Evolutionary conservation across 2,797 vertebrate genomes (phyloP).

Genomic region (Ciconia nigra): DNA sequence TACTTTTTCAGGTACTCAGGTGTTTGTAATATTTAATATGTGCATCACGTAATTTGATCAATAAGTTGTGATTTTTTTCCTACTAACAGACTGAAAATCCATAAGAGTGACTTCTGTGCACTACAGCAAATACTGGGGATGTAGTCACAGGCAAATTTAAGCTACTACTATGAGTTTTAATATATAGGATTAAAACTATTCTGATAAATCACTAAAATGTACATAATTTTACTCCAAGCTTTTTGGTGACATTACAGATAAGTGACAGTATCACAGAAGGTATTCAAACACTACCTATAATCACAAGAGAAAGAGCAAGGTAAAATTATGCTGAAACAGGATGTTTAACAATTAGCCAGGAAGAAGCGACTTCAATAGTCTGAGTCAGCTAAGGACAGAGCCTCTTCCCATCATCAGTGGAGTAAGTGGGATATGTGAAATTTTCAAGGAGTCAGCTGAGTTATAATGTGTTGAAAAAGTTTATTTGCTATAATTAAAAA

Average conservation of each 20-base stretch:
- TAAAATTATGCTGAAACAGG: not conserved
- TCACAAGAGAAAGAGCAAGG: not conserved
- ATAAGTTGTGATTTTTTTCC: not conserved
- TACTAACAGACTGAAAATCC: not conserved
- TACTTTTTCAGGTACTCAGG: not conserved
- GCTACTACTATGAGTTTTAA: not conserved
- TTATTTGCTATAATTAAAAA: not conserved
- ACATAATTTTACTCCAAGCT: not conserved
- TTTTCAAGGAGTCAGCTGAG: not conserved
- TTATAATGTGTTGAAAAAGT: not conserved
- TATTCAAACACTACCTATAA: not conserved
- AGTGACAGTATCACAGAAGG: not conserved
- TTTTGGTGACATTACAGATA: not conserved
- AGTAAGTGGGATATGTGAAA: not conserved
- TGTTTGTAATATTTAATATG: slow-evolving; percentile 1
- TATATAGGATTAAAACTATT: not conserved
- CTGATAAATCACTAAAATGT: not conserved
- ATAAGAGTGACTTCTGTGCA: not conserved
- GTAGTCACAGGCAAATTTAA: not conserved
- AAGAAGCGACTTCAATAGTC: not conserved
- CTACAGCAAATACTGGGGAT: not conserved
- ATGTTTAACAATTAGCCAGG: not conserved
- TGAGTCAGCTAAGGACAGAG: not conserved
- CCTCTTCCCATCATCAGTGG: not conserved
- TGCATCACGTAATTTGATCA: not conserved